Percentiles rank a stretch among this genome's conserved stretches.
Conservation (phyloP, 1,140 invertebrate genomes). For the Monomorium pharaonis region DNA sequence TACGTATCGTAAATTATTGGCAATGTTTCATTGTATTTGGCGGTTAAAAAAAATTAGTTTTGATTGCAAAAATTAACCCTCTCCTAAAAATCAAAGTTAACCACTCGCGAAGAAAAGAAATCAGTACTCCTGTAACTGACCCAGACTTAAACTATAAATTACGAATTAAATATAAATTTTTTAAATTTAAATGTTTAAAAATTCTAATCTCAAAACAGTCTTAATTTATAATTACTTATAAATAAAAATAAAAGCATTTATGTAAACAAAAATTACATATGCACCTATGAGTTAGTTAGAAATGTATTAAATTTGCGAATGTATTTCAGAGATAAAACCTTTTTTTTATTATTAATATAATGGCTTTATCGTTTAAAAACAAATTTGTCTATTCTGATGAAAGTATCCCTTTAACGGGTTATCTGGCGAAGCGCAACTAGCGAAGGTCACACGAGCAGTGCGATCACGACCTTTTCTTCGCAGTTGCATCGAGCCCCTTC, state of each 20-base stretch:
- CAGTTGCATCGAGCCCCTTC: constrained; percentile 48
- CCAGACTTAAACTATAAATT: too few relatives aligned
- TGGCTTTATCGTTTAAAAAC: neutral
- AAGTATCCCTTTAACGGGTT: neutral
- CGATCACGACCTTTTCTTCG: constrained; percentile 62
- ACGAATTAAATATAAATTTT: too few relatives aligned
- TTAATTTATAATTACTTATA: too few relatives aligned
- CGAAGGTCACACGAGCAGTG: constrained; percentile 39
- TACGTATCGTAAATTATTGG: constrained; percentile 12
- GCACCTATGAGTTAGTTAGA: too few relatives aligned
- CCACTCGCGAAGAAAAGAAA: too few relatives aligned
- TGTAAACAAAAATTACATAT: too few relatives aligned
- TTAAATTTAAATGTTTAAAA: too few relatives aligned
- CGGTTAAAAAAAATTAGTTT: neutral
- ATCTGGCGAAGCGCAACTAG: neutral
- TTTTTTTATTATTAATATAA: neutral
- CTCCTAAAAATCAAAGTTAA: neutral
- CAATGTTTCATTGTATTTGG: too few relatives aligned
- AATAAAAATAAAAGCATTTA: too few relatives aligned
- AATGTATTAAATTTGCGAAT: neutral
- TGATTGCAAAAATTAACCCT: neutral
- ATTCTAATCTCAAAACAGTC: too few relatives aligned
- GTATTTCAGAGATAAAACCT: neutral
- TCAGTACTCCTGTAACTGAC: too few relatives aligned
- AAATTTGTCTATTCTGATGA: neutral